Evolutionary conservation across 2,113 vertebrate species (phyloP).

Genomic region (Bombycilla garrulus): DNA sequence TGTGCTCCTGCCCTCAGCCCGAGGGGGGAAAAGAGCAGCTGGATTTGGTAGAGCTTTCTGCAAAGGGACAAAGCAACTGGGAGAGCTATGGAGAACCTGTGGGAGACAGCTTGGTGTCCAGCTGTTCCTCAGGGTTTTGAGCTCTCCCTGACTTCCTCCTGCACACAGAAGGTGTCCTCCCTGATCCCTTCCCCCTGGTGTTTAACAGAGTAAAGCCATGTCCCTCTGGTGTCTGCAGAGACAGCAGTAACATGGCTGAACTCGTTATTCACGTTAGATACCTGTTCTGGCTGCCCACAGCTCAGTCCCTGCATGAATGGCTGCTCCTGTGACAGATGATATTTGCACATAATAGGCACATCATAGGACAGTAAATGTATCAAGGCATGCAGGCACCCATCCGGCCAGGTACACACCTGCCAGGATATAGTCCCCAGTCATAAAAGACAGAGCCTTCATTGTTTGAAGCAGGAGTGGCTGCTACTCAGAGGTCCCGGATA

Average conservation of each 20-base stretch:
- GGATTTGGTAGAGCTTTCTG: background rate
- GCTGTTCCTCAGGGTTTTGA: background rate
- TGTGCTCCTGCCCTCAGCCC: background rate
- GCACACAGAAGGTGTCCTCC: background rate
- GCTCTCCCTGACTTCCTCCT: background rate
- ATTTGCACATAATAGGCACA: background rate
- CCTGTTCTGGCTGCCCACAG: background rate
- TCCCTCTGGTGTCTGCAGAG: background rate
- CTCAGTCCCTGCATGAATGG: background rate
- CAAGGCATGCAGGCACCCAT: background rate
- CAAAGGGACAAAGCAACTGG: background rate
- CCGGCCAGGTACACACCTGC: background rate
- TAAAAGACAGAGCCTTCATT: background rate
- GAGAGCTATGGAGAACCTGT: background rate
- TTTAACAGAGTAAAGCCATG: background rate
- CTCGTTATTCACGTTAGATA: fast-evolving
- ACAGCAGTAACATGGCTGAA: background rate
- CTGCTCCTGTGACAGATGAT: background rate
- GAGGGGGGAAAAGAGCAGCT: background rate
- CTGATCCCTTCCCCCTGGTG: background rate
- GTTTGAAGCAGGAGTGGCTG: background rate
- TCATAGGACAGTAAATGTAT: background rate
- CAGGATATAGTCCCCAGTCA: background rate
- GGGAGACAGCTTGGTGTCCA: background rate
- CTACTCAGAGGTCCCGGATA: background rate